Conservation (phyloP, 2,888 invertebrate species). For the Tachina fera region DNA sequence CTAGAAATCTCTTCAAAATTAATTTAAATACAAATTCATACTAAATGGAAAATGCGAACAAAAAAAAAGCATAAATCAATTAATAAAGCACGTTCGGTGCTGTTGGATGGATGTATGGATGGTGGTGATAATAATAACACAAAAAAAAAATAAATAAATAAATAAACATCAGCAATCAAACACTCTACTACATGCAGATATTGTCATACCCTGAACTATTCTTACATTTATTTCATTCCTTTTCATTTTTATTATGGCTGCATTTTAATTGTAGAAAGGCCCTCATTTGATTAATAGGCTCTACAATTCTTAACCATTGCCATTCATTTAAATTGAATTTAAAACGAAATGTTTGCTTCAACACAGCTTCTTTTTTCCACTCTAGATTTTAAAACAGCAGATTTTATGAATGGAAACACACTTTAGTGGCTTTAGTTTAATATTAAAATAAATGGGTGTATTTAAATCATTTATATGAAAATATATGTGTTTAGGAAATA, state of each 20-base stretch:
- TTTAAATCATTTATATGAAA: no score
- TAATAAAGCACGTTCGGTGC: slow-evolving; percentile 62
- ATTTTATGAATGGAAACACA: neutral
- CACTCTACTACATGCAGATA: neutral
- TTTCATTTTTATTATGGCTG: slow-evolving; percentile 29
- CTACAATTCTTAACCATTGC: neutral
- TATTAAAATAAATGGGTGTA: neutral
- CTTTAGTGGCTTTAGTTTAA: neutral
- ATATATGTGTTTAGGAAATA: no score
- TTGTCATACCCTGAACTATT: neutral
- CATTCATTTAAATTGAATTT: neutral
- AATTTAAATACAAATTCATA: slow-evolving; percentile 57
- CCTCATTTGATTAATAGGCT: neutral
- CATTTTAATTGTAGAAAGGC: slow-evolving; percentile 39
- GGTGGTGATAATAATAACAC: slow-evolving; percentile 22
- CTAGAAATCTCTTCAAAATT: slow-evolving; percentile 64
- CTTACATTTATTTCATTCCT: slow-evolving; percentile 17
- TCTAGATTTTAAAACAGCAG: neutral
- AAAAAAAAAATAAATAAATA: slow-evolving; percentile 13
- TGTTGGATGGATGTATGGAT: slow-evolving; percentile 26
- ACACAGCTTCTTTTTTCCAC: neutral
- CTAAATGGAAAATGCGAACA: neutral
- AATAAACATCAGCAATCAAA: slow-evolving; percentile 16
- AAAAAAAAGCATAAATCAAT: slow-evolving; percentile 61
- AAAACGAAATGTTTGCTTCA: neutral